Evolutionary conservation across 2,888 invertebrate genomes (phyloP).

Genomic region (Mechanitis messenoides): DNA sequence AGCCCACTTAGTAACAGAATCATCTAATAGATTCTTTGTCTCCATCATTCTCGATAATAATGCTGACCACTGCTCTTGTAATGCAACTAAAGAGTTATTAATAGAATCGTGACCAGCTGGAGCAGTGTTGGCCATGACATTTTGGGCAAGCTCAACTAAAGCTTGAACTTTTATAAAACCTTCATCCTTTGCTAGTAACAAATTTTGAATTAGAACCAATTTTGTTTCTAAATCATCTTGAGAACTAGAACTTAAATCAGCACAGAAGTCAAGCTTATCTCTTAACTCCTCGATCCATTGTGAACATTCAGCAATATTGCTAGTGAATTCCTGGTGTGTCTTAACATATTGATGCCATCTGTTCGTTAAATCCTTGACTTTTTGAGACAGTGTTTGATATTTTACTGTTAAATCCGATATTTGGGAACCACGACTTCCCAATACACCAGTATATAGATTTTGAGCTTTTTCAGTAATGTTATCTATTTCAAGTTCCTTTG

Average conservation of each 20-base stretch:
- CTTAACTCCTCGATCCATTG: constrained; percentile 90
- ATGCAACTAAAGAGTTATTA: constrained; percentile 85
- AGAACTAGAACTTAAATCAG: constrained; percentile 86
- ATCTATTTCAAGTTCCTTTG: constrained; percentile 94
- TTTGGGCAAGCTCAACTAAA: constrained; percentile 93
- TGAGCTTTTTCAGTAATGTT: constrained; percentile 94
- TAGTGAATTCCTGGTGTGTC: constrained; percentile 91
- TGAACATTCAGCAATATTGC: constrained; percentile 85
- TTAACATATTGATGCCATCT: constrained; percentile 95
- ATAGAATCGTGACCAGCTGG: constrained; percentile 91
- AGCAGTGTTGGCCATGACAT: constrained; percentile 92
- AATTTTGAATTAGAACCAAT: constrained; percentile 88
- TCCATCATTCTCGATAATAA: constrained; percentile 92
- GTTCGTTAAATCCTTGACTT: constrained; percentile 92
- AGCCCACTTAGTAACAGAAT: constrained; percentile 93
- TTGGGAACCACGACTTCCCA: constrained; percentile 85
- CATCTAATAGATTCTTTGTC: constrained; percentile 90
- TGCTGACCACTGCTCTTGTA: constrained; percentile 94
- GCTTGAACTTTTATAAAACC: constrained; percentile 92
- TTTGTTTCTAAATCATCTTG: constrained; percentile 92
- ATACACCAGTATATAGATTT: constrained; percentile 83
- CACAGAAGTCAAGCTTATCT: constrained; percentile 90
- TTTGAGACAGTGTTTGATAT: constrained; percentile 92
- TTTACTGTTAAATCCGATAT: constrained; percentile 94
- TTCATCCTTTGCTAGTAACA: constrained; percentile 93